phyloP scores from a whole-genome alignment of 2,113 vertebrate genomes.

The Elanus axillaris region DNA sequence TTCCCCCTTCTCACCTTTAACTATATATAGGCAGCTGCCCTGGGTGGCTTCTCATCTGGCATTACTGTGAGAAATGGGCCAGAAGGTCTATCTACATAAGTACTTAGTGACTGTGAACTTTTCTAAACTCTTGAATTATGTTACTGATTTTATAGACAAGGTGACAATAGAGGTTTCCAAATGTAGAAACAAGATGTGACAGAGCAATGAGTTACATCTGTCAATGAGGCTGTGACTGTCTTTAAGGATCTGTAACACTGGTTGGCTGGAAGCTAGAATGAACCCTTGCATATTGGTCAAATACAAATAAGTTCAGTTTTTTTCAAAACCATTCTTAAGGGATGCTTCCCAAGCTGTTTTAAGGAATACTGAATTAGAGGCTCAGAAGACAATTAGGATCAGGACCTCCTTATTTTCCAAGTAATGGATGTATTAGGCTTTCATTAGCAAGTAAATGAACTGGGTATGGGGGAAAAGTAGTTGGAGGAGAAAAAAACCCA shows the following conservation, averaged over 20 bases:
- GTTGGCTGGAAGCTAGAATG: background rate
- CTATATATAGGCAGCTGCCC: accelerated
- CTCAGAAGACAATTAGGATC: background rate
- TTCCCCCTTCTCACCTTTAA: background rate
- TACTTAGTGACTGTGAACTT: background rate
- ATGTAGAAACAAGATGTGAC: background rate
- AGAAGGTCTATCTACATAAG: background rate
- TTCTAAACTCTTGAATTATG: background rate
- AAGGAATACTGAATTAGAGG: background rate
- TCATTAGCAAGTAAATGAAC: background rate
- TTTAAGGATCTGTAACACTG: background rate
- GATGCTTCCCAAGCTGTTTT: background rate
- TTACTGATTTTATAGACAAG: background rate
- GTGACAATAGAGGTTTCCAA: background rate
- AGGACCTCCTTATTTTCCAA: background rate
- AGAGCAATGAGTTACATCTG: background rate
- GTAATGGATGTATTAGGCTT: background rate
- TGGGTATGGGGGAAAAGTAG: background rate
- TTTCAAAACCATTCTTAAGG: background rate
- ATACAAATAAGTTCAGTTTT: background rate
- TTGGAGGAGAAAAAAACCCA: background rate
- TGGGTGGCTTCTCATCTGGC: background rate
- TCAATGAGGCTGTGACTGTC: background rate
- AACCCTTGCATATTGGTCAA: background rate
- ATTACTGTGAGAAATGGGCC: background rate